Percentiles rank a stretch among this genome's conserved stretches.
Evolutionary conservation across 2,888 invertebrate genomes (phyloP).

Genomic region (Chymomyza procnemis): DNA sequence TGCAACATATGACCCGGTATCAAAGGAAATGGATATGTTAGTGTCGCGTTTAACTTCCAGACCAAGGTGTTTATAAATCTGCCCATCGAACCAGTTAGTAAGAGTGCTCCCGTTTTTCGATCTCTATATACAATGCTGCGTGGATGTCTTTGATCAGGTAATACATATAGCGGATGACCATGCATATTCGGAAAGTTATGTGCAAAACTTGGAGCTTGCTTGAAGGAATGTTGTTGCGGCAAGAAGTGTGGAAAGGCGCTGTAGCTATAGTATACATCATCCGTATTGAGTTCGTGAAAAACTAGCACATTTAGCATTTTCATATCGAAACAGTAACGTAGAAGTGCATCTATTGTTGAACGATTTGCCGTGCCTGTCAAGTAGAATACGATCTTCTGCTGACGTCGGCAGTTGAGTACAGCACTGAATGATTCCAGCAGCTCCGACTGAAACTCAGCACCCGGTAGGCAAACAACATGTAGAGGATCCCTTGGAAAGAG

Average conservation of each 20-base stretch:
- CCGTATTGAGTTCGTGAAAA: constrained; percentile 1
- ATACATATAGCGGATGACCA: constrained; percentile 35
- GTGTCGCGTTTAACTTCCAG: constrained; percentile 58
- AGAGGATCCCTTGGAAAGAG: constrained; percentile 17
- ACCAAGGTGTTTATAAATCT: constrained; percentile 47
- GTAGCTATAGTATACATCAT: constrained; percentile 28
- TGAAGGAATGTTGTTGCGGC: constrained; percentile 13
- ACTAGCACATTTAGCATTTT: constrained; percentile 38
- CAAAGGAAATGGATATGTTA: constrained; percentile 30
- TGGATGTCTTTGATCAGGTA: constrained; percentile 59
- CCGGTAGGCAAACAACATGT: constrained; percentile 40
- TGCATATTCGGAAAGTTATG: constrained; percentile 38
- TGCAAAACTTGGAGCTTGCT: constrained; percentile 6
- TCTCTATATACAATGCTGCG: constrained; percentile 52
- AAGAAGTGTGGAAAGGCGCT: constrained; percentile 40
- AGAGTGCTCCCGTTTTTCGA: constrained; percentile 31
- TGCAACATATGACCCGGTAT: constrained; percentile 25
- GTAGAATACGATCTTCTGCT: constrained; percentile 29
- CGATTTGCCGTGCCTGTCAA: neutral
- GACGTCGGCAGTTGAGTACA: constrained; percentile 7
- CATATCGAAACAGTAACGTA: constrained; percentile 18
- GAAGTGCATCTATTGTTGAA: neutral
- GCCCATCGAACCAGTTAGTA: constrained; percentile 56
- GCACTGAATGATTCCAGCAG: neutral
- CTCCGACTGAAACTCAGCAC: neutral